A percentile compares a stretch with the other conserved stretches of the same genome.
Conservation (phyloP, 92 coral and sea anemone genomes). For the Virgularia gustaviana region DNA sequence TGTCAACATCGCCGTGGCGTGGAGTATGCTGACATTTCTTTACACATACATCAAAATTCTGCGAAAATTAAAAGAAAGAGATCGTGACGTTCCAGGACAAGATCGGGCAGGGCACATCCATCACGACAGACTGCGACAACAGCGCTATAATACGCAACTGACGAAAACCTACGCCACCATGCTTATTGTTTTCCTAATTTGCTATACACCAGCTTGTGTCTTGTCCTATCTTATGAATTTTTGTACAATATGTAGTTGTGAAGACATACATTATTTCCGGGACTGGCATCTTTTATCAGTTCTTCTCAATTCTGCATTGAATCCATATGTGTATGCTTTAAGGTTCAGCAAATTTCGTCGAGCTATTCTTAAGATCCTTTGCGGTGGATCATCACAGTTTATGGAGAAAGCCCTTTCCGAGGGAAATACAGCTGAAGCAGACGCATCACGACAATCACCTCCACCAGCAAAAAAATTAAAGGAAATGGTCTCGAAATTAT, state of each 20-base stretch:
- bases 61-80: neutral
- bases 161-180: neutral
- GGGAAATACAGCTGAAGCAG: no score
- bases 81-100: neutral
- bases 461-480: no score
- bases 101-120: neutral
- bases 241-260: conserved; percentile 6
- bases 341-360: conserved; percentile 9
- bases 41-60: conserved; percentile 8
- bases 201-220: neutral
- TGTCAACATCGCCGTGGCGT: conserved; percentile 4
- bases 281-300: neutral
- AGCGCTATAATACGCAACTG: neutral
- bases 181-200: neutral
- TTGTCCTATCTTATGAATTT: conserved; percentile 14
- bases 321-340: conserved; percentile 19
- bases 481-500: no score
- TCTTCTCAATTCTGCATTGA: conserved; percentile 11
- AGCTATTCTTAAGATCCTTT: neutral
- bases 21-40: neutral
- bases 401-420: no score
- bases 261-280: conserved; percentile 6
- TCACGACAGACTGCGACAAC: neutral
- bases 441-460: no score
- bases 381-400: neutral